Conservation (phyloP, 2,797 vertebrate species). For the Ptychadena robeensis region DNA sequence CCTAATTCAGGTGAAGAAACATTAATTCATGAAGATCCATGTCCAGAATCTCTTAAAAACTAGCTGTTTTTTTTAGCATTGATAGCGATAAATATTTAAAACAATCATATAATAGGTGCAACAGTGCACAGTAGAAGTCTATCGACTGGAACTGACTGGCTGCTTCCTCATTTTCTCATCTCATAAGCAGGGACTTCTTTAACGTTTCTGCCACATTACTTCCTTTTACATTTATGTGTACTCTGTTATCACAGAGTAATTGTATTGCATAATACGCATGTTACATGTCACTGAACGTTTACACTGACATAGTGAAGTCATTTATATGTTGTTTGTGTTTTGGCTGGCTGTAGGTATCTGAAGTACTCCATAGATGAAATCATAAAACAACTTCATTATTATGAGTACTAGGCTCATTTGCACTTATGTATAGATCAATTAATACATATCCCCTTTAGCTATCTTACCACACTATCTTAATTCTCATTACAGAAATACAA, state of each 20-base stretch:
- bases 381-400: too few relatives aligned
- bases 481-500: too few relatives aligned
- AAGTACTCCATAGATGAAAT: too few relatives aligned
- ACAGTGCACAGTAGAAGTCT: conserved; percentile 27
- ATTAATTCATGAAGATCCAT: conserved; percentile 25
- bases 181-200: conserved; percentile 77
- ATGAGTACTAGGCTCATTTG: too few relatives aligned
- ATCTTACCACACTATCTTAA: too few relatives aligned
- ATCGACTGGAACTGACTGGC: conserved; percentile 60
- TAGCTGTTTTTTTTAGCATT: neutral
- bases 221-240: conserved; percentile 53
- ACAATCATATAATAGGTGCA: neutral
- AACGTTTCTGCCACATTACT: conserved; percentile 63
- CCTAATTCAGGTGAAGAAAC: conserved; percentile 3
- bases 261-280: conserved; percentile 42
- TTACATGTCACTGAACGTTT: conserved; percentile 15
- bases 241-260: conserved; percentile 18
- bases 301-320: neutral
- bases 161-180: conserved; percentile 79
- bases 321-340: neutral
- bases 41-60: neutral
- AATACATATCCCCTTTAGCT: too few relatives aligned
- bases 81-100: neutral
- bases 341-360: too few relatives aligned
- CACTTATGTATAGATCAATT: too few relatives aligned